Percentiles rank a stretch among this genome's conserved stretches.
phyloP scores from a whole-genome alignment of 2,113 vertebrate genomes.

The Nannobrachium achirus region DNA sequence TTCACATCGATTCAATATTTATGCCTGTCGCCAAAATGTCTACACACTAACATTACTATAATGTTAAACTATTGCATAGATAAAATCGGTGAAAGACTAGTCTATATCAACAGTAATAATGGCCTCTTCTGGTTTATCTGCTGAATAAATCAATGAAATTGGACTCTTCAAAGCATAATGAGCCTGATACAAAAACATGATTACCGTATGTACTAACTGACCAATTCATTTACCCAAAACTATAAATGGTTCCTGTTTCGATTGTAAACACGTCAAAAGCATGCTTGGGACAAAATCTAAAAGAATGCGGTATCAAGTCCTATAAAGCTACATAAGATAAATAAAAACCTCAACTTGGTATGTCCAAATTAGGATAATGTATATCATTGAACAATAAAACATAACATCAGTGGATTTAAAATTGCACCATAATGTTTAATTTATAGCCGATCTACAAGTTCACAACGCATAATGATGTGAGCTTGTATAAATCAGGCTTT shows the following conservation, averaged over 20 bases:
- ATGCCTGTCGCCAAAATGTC: not conserved
- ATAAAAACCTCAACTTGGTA: not conserved
- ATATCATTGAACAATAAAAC: not conserved
- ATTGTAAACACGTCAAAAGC: slow-evolving; percentile 18
- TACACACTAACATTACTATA: not conserved
- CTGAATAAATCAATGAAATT: slow-evolving; percentile 16
- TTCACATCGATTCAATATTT: not conserved
- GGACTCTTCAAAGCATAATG: slow-evolving; percentile 22
- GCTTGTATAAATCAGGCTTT: too few species aligned
- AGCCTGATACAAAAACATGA: slow-evolving; percentile 22
- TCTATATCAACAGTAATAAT: not conserved
- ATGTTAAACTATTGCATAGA: slow-evolving; percentile 68
- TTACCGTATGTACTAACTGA: not conserved
- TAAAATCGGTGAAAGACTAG: not conserved
- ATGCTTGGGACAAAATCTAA: not conserved
- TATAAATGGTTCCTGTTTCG: slow-evolving; percentile 4
- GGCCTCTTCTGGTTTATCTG: not conserved
- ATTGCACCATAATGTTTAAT: not conserved
- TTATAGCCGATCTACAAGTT: too few species aligned
- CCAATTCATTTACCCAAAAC: not conserved
- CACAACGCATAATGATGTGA: too few species aligned
- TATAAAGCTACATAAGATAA: slow-evolving; percentile 18
- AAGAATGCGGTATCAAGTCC: not conserved
- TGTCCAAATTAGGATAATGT: not conserved
- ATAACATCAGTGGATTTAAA: not conserved